phyloP scores from a whole-genome alignment of 1,140 invertebrate species.

The Mycetomoellerius zeteki region DNA sequence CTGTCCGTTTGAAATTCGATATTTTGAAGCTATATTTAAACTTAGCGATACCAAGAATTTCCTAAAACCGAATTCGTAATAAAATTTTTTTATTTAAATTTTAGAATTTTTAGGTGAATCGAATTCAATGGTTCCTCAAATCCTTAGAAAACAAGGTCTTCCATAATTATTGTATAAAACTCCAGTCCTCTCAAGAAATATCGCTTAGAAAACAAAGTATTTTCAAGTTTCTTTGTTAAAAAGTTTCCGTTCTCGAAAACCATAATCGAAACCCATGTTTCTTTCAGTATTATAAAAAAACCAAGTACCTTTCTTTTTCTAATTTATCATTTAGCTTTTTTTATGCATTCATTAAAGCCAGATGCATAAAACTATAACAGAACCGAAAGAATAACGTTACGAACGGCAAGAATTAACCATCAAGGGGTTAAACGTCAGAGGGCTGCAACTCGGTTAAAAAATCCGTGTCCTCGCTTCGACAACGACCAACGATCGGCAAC shows the following conservation, averaged over 20 bases:
- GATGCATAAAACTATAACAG: background rate
- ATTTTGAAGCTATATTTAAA: too few relatives aligned
- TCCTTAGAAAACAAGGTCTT: too few relatives aligned
- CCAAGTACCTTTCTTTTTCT: background rate
- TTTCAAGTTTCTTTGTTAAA: too few relatives aligned
- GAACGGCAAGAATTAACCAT: background rate
- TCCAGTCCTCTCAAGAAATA: too few relatives aligned
- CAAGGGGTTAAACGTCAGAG: background rate
- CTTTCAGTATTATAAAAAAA: background rate
- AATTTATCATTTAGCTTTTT: background rate
- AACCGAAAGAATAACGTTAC: background rate
- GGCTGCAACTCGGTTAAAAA: background rate
- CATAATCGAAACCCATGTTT: conserved; percentile 8
- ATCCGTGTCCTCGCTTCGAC: conserved; percentile 33
- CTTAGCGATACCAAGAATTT: too few relatives aligned
- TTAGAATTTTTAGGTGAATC: too few relatives aligned
- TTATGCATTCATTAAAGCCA: background rate
- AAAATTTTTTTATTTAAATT: too few relatives aligned
- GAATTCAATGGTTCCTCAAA: too few relatives aligned
- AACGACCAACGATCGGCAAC: conserved; percentile 1
- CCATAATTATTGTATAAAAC: too few relatives aligned
- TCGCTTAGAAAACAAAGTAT: too few relatives aligned
- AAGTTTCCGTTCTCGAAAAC: background rate
- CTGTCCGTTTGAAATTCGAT: too few relatives aligned
- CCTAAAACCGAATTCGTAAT: too few relatives aligned